These are phyloP conservation scores for Daubentonia madagascariensis DNA, from an alignment of 2,113 vertebrate species.

Conservation along the genomic window DNA sequence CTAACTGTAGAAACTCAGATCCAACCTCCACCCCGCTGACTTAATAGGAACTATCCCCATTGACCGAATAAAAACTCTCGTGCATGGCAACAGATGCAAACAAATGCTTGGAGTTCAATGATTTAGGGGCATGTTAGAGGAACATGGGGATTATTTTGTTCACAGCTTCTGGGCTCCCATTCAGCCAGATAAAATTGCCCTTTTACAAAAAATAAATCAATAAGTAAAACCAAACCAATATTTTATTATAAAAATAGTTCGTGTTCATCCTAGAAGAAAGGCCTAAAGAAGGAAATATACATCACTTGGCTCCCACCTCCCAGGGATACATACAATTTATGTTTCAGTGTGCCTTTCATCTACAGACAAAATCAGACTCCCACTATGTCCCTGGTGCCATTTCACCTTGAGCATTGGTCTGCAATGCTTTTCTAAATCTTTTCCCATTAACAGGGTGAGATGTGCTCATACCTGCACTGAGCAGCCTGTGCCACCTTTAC, in stretches of 20 bases:
- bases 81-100: background rate
- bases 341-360: background rate
- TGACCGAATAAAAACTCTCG: background rate
- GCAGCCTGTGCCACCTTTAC: background rate
- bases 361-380: background rate
- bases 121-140: background rate
- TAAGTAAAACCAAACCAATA: background rate
- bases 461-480: background rate
- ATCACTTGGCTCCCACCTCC: background rate
- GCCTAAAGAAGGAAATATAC: background rate
- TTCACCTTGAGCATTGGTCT: background rate
- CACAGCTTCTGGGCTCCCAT: background rate
- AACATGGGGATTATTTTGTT: background rate
- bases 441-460: background rate
- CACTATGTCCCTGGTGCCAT: background rate
- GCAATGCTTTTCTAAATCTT: background rate
- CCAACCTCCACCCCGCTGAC: background rate
- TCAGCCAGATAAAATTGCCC: background rate
- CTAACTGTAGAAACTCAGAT: background rate
- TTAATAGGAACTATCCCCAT: background rate
- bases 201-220: background rate
- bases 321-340: background rate
- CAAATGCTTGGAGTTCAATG: background rate
- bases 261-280: background rate
- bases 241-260: background rate